phyloP scores from a whole-genome alignment of 2,113 vertebrate genomes.

The Gavialis gangeticus region DNA sequence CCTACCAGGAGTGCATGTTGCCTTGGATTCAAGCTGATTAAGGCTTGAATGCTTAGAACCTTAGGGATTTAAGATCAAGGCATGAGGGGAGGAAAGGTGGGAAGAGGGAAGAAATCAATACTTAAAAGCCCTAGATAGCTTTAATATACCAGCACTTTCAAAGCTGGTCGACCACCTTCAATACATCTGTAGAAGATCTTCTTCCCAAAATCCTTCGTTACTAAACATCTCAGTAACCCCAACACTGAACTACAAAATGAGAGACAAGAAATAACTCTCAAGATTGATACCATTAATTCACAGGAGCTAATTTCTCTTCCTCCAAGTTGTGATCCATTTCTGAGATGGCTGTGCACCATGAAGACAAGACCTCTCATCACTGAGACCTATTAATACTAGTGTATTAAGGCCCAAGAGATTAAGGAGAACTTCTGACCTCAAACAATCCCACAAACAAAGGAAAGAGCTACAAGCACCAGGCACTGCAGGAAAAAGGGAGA shows the following conservation, averaged over 20 bases:
- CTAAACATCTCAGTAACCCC: constrained; percentile 3
- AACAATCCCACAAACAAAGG: background rate
- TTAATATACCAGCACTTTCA: background rate
- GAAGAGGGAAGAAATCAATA: background rate
- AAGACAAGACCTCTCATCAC: background rate
- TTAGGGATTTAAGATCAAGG: background rate
- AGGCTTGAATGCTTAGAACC: background rate
- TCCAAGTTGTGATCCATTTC: background rate
- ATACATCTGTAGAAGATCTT: background rate
- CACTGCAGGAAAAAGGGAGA: background rate
- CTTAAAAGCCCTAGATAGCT: background rate
- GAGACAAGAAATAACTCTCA: background rate
- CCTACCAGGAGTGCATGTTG: too few relatives aligned
- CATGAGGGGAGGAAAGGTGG: background rate
- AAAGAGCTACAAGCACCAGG: background rate
- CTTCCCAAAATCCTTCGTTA: background rate
- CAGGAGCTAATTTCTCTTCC: background rate
- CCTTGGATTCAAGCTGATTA: background rate
- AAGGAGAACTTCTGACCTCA: background rate
- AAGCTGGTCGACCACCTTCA: background rate
- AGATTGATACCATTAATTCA: background rate
- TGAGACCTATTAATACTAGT: background rate
- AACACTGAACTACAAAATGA: background rate
- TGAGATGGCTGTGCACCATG: background rate
- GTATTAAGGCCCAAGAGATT: background rate